These are phyloP conservation scores for Bombus superbus DNA, from an alignment of 1,140 invertebrate genomes.

Conservation along the genomic window DNA sequence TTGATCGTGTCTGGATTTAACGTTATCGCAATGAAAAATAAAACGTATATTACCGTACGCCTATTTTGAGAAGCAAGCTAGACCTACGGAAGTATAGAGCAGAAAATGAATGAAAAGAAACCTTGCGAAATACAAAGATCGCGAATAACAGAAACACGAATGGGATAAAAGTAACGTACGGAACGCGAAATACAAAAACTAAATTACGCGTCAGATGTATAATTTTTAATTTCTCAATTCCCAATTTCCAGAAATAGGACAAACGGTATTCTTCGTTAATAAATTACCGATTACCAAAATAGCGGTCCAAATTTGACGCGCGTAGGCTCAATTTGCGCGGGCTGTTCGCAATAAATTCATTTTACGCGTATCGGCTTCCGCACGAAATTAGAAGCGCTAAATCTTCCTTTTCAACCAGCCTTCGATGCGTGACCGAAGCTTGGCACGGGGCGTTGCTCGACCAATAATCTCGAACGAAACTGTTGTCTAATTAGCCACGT, in stretches of 20 bases:
- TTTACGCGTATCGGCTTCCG: background rate
- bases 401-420: conserved; percentile 4
- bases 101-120: background rate
- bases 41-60: background rate
- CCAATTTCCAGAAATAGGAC: background rate
- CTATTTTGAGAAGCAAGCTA: too few species aligned
- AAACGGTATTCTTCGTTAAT: background rate
- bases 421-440: background rate
- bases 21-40: background rate
- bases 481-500: conserved; percentile 34
- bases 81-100: background rate
- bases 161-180: background rate
- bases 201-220: background rate
- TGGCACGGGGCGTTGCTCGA: background rate
- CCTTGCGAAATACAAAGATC: background rate
- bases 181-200: background rate
- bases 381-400: conserved; percentile 14
- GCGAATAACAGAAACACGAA: background rate
- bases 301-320: background rate
- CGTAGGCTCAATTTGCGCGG: background rate
- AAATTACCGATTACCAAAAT: background rate
- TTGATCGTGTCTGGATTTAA: background rate
- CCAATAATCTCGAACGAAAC: conserved; percentile 12
- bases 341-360: background rate
- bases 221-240: background rate